These are phyloP conservation scores for Eulemur macaco DNA, from an alignment of 2,113 vertebrate species.

Conservation along the genomic window DNA sequence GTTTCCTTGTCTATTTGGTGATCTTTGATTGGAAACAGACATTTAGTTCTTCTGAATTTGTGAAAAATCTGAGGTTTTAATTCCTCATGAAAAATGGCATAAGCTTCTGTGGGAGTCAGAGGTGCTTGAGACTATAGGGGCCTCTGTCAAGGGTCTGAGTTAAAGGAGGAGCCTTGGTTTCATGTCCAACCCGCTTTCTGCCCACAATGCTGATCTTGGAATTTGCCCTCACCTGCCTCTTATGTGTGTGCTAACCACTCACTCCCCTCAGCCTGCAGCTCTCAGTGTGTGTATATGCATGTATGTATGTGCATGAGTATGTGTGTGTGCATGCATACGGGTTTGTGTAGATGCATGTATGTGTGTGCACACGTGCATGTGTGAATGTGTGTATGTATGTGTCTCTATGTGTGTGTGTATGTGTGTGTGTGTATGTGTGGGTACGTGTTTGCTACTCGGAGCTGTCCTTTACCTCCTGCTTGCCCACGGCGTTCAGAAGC, in stretches of 20 bases:
- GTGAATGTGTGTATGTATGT: too few species aligned
- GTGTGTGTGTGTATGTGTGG: not conserved
- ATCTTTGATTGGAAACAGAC: not conserved
- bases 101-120: not conserved
- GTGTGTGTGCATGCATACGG: not conserved
- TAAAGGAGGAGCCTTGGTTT: not conserved
- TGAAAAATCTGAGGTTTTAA: not conserved
- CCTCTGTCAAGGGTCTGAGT: not conserved
- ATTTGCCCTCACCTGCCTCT: not conserved
- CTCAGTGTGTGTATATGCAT: not conserved
- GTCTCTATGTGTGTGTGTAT: not conserved
- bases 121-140: not conserved
- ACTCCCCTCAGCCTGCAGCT: not conserved
- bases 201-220: not conserved
- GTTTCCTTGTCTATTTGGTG: not conserved
- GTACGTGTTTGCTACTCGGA: not conserved
- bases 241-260: not conserved
- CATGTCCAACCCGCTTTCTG: not conserved
- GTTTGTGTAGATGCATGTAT: rapidly evolving
- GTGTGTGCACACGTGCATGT: not conserved
- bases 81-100: not conserved
- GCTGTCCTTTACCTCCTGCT: not conserved
- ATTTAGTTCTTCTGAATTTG: not conserved
- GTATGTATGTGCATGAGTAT: rapidly evolving
- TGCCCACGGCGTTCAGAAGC: not conserved